These are phyloP conservation scores for Brevimyrus niger DNA, from an alignment of 2,113 vertebrate species.

Conservation along the genomic window DNA sequence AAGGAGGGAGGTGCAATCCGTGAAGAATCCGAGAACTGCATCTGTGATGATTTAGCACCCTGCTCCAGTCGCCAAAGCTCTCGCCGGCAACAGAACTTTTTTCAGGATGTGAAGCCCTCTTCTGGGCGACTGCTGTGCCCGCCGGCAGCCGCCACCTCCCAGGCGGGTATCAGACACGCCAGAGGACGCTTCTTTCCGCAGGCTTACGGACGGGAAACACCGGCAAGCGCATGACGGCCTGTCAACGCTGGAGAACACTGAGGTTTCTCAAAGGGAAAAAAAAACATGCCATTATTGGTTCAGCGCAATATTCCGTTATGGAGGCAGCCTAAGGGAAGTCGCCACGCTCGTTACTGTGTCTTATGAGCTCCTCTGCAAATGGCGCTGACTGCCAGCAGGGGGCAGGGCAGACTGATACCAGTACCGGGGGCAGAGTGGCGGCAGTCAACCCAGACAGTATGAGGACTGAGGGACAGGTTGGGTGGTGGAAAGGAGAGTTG, in stretches of 20 bases:
- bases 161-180: constrained; percentile 19
- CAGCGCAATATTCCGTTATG: constrained; percentile 8
- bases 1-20: background rate
- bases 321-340: background rate
- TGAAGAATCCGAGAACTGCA: background rate
- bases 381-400: background rate
- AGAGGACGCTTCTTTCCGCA: constrained; percentile 28
- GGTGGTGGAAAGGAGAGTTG: background rate
- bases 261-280: constrained; percentile 28
- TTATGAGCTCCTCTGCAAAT: background rate
- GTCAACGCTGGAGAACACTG: constrained; percentile 40
- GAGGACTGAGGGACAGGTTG: background rate
- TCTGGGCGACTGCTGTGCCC: constrained; percentile 31
- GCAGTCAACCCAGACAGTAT: background rate
- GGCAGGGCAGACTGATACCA: background rate
- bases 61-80: constrained; percentile 45
- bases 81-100: constrained; percentile 32
- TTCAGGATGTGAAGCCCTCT: constrained; percentile 36
- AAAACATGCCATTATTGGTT: constrained; percentile 25
- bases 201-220: constrained; percentile 24
- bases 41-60: constrained; percentile 14
- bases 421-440: background rate
- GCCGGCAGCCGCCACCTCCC: constrained; percentile 26
- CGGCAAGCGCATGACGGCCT: constrained; percentile 35
- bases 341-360: background rate